Evolutionary conservation across 2,888 invertebrate genomes (phyloP).

Genomic region (Vanessa cardui): DNA sequence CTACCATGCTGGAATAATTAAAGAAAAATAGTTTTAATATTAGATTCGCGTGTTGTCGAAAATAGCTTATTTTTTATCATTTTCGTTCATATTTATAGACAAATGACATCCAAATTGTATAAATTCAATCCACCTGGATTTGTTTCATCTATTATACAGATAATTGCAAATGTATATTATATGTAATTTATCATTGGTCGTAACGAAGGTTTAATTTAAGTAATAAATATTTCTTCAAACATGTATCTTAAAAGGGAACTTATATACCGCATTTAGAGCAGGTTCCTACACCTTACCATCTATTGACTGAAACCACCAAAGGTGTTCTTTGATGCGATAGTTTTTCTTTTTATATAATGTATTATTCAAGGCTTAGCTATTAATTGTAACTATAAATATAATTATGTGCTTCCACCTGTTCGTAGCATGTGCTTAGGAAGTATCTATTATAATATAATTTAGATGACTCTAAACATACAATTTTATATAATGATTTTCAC

Average conservation of each 20-base stretch:
- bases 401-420: conserved; percentile 3
- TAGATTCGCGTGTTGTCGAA: no score
- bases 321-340: background rate
- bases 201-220: no score
- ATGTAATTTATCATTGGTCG: no score
- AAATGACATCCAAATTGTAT: no score
- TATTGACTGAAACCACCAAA: conserved; percentile 11
- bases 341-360: conserved; percentile 6
- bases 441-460: background rate
- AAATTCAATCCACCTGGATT: no score
- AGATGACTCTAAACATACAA: background rate
- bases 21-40: no score
- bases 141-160: no score
- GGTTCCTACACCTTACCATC: background rate
- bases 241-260: background rate
- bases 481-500: no score
- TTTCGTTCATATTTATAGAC: no score
- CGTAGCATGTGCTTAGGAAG: conserved; percentile 4
- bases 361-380: conserved; percentile 5
- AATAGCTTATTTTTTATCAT: no score
- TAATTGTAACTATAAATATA: conserved; percentile 7
- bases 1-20: no score
- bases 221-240: background rate
- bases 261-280: background rate
- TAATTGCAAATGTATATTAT: no score